Evolutionary conservation across 2,888 invertebrate genomes (phyloP).

Genomic region (Villa cingulata): DNA sequence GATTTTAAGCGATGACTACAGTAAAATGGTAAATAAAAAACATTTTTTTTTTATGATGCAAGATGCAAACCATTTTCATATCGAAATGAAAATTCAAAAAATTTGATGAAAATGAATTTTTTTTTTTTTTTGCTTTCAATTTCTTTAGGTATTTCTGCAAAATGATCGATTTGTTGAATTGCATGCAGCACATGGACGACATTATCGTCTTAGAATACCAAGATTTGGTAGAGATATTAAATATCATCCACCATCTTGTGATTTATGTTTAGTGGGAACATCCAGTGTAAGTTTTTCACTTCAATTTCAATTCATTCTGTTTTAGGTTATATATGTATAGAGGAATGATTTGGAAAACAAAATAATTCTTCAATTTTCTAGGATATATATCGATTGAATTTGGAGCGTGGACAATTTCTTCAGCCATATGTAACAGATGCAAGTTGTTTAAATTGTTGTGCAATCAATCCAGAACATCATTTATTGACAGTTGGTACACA

Average conservation of each 20-base stretch:
- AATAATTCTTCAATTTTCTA: constrained; percentile 35
- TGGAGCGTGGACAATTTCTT: constrained; percentile 90
- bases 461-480: constrained; percentile 78
- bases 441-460: constrained; percentile 65
- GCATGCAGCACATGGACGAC: constrained; percentile 86
- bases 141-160: constrained; percentile 55
- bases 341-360: too few species aligned
- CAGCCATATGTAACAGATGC: constrained; percentile 67
- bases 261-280: constrained; percentile 83
- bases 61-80: too few species aligned
- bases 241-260: constrained; percentile 79
- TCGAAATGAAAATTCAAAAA: too few species aligned
- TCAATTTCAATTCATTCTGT: too few species aligned
- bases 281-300: constrained; percentile 47
- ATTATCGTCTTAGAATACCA: constrained; percentile 82
- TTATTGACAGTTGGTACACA: constrained; percentile 74
- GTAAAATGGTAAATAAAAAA: constrained; percentile 60
- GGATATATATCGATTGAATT: constrained; percentile 90
- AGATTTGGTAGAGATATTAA: constrained; percentile 89
- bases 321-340: too few species aligned
- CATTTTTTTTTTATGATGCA: background rate
- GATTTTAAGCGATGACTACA: constrained; percentile 87
- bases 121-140: background rate
- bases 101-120: background rate
- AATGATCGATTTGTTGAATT: constrained; percentile 88